Percentiles rank a stretch among this genome's conserved stretches.
Evolutionary conservation across 2,797 vertebrate genomes (phyloP).

Genomic region (Zenarchopterus dispar): DNA sequence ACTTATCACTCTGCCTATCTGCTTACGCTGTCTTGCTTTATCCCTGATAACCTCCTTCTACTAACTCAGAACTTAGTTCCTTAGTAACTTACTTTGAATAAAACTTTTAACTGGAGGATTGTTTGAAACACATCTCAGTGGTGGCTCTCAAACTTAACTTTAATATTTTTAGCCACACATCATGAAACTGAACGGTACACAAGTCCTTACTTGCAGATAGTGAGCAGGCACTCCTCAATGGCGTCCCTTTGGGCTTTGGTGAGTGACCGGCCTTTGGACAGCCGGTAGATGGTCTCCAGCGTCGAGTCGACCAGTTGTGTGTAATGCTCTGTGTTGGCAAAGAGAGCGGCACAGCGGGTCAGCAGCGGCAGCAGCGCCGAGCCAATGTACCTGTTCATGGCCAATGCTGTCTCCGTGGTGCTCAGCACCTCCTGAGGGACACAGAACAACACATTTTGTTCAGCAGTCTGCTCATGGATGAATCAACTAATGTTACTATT

Average conservation of each 20-base stretch:
- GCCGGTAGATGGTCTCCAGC: conserved; percentile 95
- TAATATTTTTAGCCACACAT: too few relatives aligned
- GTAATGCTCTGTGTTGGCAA: conserved; percentile 92
- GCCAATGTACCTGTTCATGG: conserved; percentile 95
- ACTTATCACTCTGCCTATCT: too few relatives aligned
- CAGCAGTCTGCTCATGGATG: neutral
- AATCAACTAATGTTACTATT: too few relatives aligned
- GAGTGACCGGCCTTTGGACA: conserved; percentile 96
- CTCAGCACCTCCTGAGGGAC: conserved; percentile 89
- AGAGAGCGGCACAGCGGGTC: conserved; percentile 93
- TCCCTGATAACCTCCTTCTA: too few relatives aligned
- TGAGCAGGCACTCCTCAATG: conserved; percentile 95
- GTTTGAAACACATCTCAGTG: too few relatives aligned
- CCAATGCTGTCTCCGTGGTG: conserved; percentile 93
- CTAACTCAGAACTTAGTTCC: too few relatives aligned
- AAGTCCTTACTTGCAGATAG: conserved; percentile 91
- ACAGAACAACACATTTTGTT: neutral
- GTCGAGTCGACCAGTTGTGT: conserved; percentile 91
- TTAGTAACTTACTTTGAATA: too few relatives aligned
- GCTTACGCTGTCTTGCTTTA: too few relatives aligned
- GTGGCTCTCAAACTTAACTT: too few relatives aligned
- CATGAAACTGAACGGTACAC: neutral
- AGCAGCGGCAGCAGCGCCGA: conserved; percentile 94
- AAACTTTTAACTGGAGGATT: too few relatives aligned
- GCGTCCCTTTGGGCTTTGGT: conserved; percentile 97